Base-by-base conservation (phyloP, 2,113 vertebrate genomes). In the Ptilorrhoa leucosticta region DNA sequence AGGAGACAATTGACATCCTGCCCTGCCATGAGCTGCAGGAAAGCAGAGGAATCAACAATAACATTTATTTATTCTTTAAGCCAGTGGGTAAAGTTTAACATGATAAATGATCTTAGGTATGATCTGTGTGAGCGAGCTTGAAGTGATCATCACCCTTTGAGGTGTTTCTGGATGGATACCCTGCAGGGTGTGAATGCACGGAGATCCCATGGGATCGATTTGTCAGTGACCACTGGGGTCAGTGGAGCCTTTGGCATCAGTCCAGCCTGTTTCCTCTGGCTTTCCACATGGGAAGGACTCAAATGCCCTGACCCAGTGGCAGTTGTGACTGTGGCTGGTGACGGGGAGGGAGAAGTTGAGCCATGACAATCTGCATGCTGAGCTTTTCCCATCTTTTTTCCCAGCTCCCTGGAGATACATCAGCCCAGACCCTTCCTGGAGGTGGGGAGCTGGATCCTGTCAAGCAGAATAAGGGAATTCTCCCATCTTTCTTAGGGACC, bases 1-100 rank as follows among this genome's bases (percentile, higher is more conserved):
- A 95, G 95, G 95, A 82, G 87, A 81, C 89, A 97, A 87, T 75
- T 95, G 89, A 94, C 90, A 92, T 35, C 71, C 65, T 83, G 83
- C 80, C 94, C 87, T 26, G 24, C 90, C 93, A 88, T 77, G 91
- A 95, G 83, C 88, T 93, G 95, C 66, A 78, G 94, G 78, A 68
- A 51, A 84, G 78, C 72, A 70, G 92, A 51, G 66, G 91, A 65
- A 61, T 42, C 5, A 16, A 30, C 53, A 92, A 24, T 17, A 82
- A 30, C 6, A 2, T 78, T 82, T 58, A 58, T 66, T 80, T 91
- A 47, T 86, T 86, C 75, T 75, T 48, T 54, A 73, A 71, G 71
- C 37, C 94, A 93, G 22, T 71, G 31, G 71, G 44, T 51, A 70
- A 83, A 88, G 44, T 83, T 96, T 82, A 91, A 87, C 65, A 58